Conservation (phyloP, 1,140 invertebrate species). For the Bicyclus anynana region DNA sequence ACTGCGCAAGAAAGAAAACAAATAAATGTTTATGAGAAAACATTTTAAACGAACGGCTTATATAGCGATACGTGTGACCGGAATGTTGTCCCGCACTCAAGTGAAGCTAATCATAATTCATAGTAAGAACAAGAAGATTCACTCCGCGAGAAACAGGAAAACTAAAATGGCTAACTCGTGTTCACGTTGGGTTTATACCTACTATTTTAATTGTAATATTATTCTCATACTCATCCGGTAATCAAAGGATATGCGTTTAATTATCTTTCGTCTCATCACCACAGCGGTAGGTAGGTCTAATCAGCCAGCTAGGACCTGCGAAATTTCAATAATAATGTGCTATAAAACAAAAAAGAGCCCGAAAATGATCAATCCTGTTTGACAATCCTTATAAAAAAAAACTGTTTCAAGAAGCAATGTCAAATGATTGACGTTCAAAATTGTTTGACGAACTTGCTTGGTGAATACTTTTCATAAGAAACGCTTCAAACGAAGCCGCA, state of each 20-base stretch:
- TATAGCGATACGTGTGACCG: not conserved
- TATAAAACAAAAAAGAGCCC: too few species aligned
- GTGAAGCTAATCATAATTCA: not conserved
- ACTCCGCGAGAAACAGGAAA: slow-evolving; percentile 27
- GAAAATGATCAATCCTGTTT: too few species aligned
- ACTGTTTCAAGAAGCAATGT: too few species aligned
- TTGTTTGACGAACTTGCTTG: too few species aligned
- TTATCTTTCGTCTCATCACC: too few species aligned
- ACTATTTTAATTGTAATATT: not conserved
- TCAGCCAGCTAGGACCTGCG: too few species aligned
- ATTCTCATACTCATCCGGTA: not conserved
- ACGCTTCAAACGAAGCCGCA: too few species aligned
- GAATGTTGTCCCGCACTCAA: not conserved
- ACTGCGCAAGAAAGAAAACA: slow-evolving; percentile 21
- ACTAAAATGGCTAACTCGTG: slow-evolving; percentile 10
- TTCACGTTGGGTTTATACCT: slow-evolving; percentile 3
- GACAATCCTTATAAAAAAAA: too few species aligned
- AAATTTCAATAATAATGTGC: too few species aligned
- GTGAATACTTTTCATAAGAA: too few species aligned
- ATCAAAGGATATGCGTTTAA: not conserved
- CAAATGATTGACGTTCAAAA: too few species aligned
- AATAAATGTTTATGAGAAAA: slow-evolving; percentile 18
- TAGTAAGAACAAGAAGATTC: slow-evolving; percentile 22
- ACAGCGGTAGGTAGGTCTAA: too few species aligned
- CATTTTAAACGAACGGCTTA: slow-evolving; percentile 14